phyloP scores from a whole-genome alignment of 2,797 vertebrate genomes.

The Hyperoplus immaculatus region DNA sequence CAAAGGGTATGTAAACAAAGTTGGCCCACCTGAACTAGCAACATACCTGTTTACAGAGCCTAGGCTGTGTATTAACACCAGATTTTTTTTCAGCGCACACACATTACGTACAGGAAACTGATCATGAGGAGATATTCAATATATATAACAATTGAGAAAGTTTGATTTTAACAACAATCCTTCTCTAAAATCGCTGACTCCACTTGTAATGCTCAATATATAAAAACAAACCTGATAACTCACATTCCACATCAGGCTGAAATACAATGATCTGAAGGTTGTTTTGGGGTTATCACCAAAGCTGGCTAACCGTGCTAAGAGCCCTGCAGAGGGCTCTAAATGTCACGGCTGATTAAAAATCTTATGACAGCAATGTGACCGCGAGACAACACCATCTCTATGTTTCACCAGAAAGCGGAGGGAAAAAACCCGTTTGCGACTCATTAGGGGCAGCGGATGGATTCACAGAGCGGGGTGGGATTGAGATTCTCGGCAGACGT shows the following conservation, averaged over 20 bases:
- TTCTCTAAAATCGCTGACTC: too few relatives aligned
- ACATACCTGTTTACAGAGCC: too few relatives aligned
- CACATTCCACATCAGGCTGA: constrained; percentile 12
- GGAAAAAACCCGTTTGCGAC: constrained; percentile 56
- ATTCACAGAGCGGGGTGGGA: constrained; percentile 52
- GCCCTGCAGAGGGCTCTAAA: constrained; percentile 61
- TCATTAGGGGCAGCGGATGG: constrained; percentile 68
- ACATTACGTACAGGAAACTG: too few relatives aligned
- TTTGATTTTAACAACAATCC: too few relatives aligned
- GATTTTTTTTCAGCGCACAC: too few relatives aligned
- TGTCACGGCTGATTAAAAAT: constrained; percentile 75
- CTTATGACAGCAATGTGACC: constrained; percentile 71
- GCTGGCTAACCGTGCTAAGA: constrained; percentile 47
- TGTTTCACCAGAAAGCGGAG: constrained; percentile 48
- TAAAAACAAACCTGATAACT: constrained; percentile 29
- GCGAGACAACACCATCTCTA: constrained; percentile 55
- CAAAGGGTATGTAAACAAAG: too few relatives aligned
- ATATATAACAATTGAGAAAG: too few relatives aligned
- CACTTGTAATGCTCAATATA: not conserved
- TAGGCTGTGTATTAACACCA: too few relatives aligned
- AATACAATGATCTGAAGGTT: constrained; percentile 32
- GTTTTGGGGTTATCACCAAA: constrained; percentile 27
- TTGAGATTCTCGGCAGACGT: constrained; percentile 38
- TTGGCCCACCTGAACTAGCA: too few relatives aligned
- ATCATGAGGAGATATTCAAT: not conserved